A percentile compares a stretch with the other conserved stretches of the same genome.
Conservation (phyloP, 2,113 vertebrate genomes). For the Gopherus evgoodei region DNA sequence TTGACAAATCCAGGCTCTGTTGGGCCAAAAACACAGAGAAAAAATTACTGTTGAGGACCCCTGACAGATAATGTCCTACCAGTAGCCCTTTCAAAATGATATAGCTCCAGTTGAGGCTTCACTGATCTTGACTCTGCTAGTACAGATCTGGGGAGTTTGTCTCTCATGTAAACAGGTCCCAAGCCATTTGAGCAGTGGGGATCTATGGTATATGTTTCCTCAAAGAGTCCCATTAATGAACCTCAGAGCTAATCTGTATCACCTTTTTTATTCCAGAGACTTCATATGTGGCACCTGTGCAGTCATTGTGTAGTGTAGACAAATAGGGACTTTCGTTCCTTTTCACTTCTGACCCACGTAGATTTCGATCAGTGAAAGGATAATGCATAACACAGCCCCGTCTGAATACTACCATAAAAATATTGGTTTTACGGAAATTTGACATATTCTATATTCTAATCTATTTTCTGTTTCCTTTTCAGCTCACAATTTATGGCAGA, state of each 20-base stretch:
- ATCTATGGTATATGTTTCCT: neutral
- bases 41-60: neutral
- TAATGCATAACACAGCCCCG: neutral
- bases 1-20: neutral
- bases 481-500: slow-evolving; percentile 77
- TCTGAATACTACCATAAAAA: neutral
- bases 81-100: neutral
- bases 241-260: neutral
- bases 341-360: neutral
- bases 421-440: neutral
- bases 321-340: neutral
- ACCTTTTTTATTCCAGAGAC: neutral
- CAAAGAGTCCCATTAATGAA: neutral
- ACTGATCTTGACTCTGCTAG: neutral
- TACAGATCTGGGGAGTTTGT: neutral
- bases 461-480: slow-evolving; percentile 54
- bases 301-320: neutral
- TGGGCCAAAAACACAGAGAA: neutral
- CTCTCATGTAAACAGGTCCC: neutral
- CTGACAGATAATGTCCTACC: neutral
- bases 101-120: neutral
- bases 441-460: neutral
- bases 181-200: neutral
- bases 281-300: neutral
- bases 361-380: neutral